Base-by-base conservation (phyloP, 23 tunicate genomes). In the Diplosoma virens region DNA sequence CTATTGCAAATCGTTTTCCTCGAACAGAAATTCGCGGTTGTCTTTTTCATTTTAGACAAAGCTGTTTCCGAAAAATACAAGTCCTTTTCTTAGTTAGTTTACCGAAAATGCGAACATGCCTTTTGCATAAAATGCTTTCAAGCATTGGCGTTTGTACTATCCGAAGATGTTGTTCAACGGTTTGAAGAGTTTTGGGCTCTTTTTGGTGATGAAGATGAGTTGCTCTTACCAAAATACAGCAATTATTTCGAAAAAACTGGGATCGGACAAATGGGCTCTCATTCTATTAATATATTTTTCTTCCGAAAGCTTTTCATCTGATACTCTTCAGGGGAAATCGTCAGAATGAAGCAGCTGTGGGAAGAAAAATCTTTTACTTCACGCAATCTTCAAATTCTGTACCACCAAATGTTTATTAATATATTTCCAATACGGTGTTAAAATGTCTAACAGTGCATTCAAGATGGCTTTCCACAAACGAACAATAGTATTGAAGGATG, bases 21-120 rank as follows among this genome's bases (percentile, higher is more conserved):
- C 71, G 71, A 23, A 36, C 71, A 25, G 35, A 65, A 65, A 5
- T 65, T 7, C 71, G 3, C 36, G 71, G 71, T 36, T 65, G 71
- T 36, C 35, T 65, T 65, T 65, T 65, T 28, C 35, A 65, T 65
- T 65, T 65, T 65, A 36, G 71, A 7, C 35, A 28, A 65, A 25
- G 71, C 29, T 25, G 71, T 36, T 65, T 65, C 71, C 71, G 71
- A 36, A 25, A 28, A 65, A 65, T 65, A 25, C 71, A 65, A 36
- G 71, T 36, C 35, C 71, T 65, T 11, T 65, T 36, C 29, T 36
- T 65, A 23, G n/a, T 9, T 45, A 16, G 52, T 45, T 9, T 16
- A 16, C 11, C 16, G 52, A 45, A 45, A 16, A 45, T 45, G 16
- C 11, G 16, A 45, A 45, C 11, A 45, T 45, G 52, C 16, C 16